A percentile compares a stretch with the other conserved stretches of the same genome.
Evolutionary conservation across 2,888 invertebrate genomes (phyloP).

Genomic region (Drosophila anomalata): DNA sequence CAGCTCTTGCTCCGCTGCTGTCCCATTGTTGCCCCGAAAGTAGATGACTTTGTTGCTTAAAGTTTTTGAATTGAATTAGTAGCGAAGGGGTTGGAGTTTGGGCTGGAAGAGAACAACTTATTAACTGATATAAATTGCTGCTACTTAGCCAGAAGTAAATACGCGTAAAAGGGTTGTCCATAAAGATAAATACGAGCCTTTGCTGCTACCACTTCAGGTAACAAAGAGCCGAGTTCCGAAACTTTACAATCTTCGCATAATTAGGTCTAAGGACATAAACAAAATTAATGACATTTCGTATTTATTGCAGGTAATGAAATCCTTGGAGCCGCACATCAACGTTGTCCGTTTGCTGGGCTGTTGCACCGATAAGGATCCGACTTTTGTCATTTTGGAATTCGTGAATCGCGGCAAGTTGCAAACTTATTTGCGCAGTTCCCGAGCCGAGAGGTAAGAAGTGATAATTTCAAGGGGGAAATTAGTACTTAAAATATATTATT

Average conservation of each 20-base stretch:
- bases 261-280: not conserved
- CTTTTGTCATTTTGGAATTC: slow-evolving; percentile 96
- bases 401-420: slow-evolving; percentile 95
- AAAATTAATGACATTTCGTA: not conserved
- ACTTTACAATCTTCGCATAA: slow-evolving; percentile 1
- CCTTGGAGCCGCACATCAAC: slow-evolving; percentile 94
- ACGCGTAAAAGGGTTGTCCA: slow-evolving; percentile 9
- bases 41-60: slow-evolving; percentile 18
- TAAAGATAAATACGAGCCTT: slow-evolving; percentile 14
- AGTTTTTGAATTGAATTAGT: slow-evolving; percentile 21
- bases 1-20: not conserved
- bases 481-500: not conserved
- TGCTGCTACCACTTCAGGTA: not conserved
- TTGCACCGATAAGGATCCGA: slow-evolving; percentile 95
- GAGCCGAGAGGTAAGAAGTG: slow-evolving; percentile 88
- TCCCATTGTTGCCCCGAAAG: slow-evolving; percentile 16
- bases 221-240: not conserved
- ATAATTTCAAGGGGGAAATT: not conserved
- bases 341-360: slow-evolving; percentile 94
- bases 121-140: slow-evolving; percentile 35
- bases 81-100: slow-evolving; percentile 3
- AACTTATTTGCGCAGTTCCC: slow-evolving; percentile 92
- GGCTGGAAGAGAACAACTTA: slow-evolving; percentile 17
- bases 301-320: slow-evolving; percentile 91
- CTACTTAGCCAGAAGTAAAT: slow-evolving; percentile 18